phyloP scores from a whole-genome alignment of 2,888 invertebrate genomes.

The Morpho achilles region DNA sequence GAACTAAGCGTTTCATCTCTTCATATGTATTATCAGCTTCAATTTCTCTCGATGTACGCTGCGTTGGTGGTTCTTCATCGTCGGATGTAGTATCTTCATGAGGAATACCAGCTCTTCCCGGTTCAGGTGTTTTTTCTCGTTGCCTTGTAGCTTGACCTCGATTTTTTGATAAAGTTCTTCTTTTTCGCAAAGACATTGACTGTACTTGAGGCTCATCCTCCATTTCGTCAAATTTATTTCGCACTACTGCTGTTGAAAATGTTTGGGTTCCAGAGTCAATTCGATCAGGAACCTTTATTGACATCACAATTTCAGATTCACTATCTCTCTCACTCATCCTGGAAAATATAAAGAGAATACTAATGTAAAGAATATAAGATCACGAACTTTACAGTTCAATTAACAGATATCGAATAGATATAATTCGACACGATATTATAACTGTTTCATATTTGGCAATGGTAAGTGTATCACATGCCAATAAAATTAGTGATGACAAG shows the following conservation, averaged over 20 bases:
- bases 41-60: conserved; percentile 58
- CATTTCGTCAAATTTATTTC: conserved; percentile 43
- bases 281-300: conserved; percentile 51
- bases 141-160: conserved; percentile 68
- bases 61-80: conserved; percentile 58
- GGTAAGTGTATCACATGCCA: conserved; percentile 51
- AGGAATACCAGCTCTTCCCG: conserved; percentile 64
- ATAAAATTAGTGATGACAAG: conserved; percentile 47
- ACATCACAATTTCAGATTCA: conserved; percentile 36
- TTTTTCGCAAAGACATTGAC: conserved; percentile 78
- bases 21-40: conserved; percentile 72
- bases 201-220: conserved; percentile 40
- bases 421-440: conserved; percentile 2
- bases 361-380: conserved; percentile 11
- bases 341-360: conserved; percentile 44
- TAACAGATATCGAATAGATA: conserved; percentile 1
- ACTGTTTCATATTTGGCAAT: conserved; percentile 44
- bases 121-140: conserved; percentile 74
- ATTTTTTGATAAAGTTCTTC: conserved; percentile 81
- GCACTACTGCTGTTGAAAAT: conserved; percentile 45
- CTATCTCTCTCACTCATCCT: conserved; percentile 58
- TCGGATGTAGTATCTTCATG: conserved; percentile 82
- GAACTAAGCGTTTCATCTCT: conserved; percentile 70
- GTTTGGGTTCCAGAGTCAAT: conserved; percentile 62
- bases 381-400: conserved; percentile 5